Evolutionary conservation across 2,888 invertebrate species (phyloP), one percentile per base, ranked within the genome.

Genomic region (Salpingus planirostris): DNA sequence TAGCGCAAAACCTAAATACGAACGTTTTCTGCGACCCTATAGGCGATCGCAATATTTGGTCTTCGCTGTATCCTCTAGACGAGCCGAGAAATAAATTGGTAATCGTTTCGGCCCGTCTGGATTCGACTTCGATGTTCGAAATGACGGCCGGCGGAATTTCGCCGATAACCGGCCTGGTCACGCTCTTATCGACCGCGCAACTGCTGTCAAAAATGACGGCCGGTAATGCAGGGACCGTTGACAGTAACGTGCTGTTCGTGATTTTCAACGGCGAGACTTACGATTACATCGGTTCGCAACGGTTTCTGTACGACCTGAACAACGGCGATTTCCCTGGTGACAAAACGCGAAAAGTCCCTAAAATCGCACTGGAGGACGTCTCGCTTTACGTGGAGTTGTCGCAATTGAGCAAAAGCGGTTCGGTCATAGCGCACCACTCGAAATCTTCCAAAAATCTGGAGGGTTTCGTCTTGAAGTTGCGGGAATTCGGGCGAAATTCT

Each of bases 201-300:
- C 72, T 81, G 22, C 63, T 91, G 11, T 73, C 78, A 14, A 61
- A 67, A 28, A 69, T 81, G 57, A 67, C 75, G 38, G 67, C 73
- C 8, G 47, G 57, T 7, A 63, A 69, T 35, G 49, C 60, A 1
- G 53, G 57, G 36, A 68, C 66, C 46, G 76, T 73, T 41, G 4
- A 10, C 11, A 70, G 71, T 27, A 89, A 91, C 56, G 70, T 93
- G 1, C 60, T 92, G 2, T 90, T 91, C 65, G 73, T 88, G 2
- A 60, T 91, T 7, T 80, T 93, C 54, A 89, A 92, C 57, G 96
- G 96, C 18, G 97, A 97, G 68, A 72, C 90, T 0, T 91, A 90
- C 60, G 96, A 96, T 64, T 96, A 95, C 59, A 93, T 97, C 52
- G 97, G 97, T 1, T 97, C 96, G 0, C 87, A 90, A 62, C 73